Conservation (phyloP, 1,140 invertebrate genomes). For the Drosophila mauritiana region DNA sequence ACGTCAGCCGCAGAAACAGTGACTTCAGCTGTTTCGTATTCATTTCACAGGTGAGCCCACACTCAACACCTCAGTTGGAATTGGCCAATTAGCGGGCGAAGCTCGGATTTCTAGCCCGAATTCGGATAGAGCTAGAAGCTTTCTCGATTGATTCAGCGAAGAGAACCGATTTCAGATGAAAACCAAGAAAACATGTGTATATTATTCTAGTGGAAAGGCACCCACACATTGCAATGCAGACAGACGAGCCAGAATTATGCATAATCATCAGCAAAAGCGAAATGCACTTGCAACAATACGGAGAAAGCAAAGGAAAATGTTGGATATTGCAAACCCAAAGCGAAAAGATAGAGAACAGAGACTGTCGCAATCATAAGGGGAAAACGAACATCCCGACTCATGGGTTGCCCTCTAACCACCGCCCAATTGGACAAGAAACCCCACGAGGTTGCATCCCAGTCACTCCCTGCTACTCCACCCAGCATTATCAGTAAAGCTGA, state of each 20-base stretch:
- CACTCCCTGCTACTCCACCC: constrained; percentile 27
- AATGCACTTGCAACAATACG: constrained; percentile 27
- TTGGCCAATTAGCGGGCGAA: constrained; percentile 51
- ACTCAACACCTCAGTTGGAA: constrained; percentile 8
- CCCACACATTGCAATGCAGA: constrained; percentile 23
- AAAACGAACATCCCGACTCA: constrained; percentile 7
- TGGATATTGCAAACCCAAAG: constrained; percentile 26
- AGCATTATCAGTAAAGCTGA: constrained; percentile 35
- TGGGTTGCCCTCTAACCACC: constrained; percentile 7
- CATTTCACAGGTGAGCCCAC: constrained; percentile 12
- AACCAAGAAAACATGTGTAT: constrained; percentile 12
- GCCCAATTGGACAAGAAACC: constrained; percentile 18
- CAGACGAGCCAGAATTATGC: constrained; percentile 34
- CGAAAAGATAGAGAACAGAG: constrained; percentile 1
- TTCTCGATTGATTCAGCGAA: constrained; percentile 19
- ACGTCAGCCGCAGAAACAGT: constrained; percentile 27
- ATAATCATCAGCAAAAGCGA: constrained; percentile 34
- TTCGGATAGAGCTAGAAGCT: constrained; percentile 28
- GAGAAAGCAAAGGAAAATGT: constrained; percentile 24
- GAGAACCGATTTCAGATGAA: constrained; percentile 1
- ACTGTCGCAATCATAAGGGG: constrained; percentile 40
- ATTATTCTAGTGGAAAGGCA: constrained; percentile 9
- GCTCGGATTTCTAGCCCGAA: constrained; percentile 41
- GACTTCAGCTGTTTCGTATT: constrained; percentile 22
- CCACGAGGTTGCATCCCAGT: constrained; percentile 3